These are phyloP conservation scores for Lipophrys pholis DNA, from an alignment of 2,113 vertebrate species.

Conservation along the genomic window DNA sequence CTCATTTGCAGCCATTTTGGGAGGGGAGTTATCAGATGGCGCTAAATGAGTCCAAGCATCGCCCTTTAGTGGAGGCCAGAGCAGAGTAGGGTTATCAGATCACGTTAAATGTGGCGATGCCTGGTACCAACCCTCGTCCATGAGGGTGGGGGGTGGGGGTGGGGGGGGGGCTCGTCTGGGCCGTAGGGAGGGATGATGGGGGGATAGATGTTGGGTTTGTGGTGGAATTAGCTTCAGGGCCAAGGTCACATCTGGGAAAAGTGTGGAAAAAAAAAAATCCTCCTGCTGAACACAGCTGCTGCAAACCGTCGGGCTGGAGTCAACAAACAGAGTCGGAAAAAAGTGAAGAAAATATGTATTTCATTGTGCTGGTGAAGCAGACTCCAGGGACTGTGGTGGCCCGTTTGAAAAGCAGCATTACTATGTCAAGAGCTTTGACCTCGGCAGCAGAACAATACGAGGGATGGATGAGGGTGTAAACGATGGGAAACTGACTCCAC, in stretches of 20 bases:
- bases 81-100: conserved; percentile 65
- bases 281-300: conserved; percentile 73
- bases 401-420: conserved; percentile 68
- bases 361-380: conserved; percentile 75
- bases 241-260: conserved; percentile 74
- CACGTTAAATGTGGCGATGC: conserved; percentile 55
- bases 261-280: conserved; percentile 46
- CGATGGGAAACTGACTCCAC: conserved; percentile 74
- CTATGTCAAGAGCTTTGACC: conserved; percentile 80
- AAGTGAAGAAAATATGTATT: conserved; percentile 39
- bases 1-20: conserved; percentile 39
- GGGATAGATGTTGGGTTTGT: conserved; percentile 24
- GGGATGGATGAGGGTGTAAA: conserved; percentile 49
- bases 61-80: conserved; percentile 22
- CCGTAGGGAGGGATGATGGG: conserved; percentile 1
- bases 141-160: no score
- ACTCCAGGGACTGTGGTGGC: conserved; percentile 42
- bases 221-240: conserved; percentile 65
- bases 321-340: conserved; percentile 16
- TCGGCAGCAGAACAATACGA: conserved; percentile 74
- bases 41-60: conserved; percentile 41
- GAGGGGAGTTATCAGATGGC: conserved; percentile 46
- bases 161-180: conserved; percentile 31
- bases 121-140: neutral
- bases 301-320: conserved; percentile 43